Percentiles rank a stretch among this genome's conserved stretches.
phyloP scores from a whole-genome alignment of 2,888 invertebrate species.

The Eubasilissa splendida region DNA sequence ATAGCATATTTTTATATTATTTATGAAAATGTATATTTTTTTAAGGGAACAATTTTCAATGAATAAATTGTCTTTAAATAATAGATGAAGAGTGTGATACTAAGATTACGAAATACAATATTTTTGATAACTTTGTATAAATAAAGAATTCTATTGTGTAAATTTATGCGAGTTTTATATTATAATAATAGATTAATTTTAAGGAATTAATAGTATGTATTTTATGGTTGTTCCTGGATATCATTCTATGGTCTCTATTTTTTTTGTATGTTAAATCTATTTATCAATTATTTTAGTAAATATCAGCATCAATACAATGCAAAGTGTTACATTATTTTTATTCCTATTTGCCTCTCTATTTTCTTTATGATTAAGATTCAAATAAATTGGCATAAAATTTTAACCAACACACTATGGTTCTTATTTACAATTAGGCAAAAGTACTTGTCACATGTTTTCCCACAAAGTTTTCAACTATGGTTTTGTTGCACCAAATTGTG shows the following conservation, averaged over 20 bases:
- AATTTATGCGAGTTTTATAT: slow-evolving; percentile 33
- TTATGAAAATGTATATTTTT: slow-evolving; percentile 48
- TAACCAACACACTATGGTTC: too few relatives aligned
- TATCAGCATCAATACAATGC: background rate
- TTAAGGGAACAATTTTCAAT: slow-evolving; percentile 38
- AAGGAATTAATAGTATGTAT: slow-evolving; percentile 13
- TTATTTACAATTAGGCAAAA: too few relatives aligned
- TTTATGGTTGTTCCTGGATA: slow-evolving; percentile 48
- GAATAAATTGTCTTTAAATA: slow-evolving; percentile 46
- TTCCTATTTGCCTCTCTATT: too few relatives aligned
- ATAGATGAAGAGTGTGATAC: slow-evolving; percentile 57
- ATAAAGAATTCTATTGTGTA: slow-evolving; percentile 47
- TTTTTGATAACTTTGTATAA: slow-evolving; percentile 51
- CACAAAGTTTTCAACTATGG: too few relatives aligned
- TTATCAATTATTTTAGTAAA: background rate
- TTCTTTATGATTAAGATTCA: too few relatives aligned
- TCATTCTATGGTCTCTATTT: slow-evolving; percentile 24
- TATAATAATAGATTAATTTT: slow-evolving; percentile 1
- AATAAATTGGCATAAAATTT: too few relatives aligned
- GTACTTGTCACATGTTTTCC: too few relatives aligned
- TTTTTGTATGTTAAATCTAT: slow-evolving; percentile 19
- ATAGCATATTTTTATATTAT: slow-evolving; percentile 43
- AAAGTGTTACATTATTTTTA: background rate
- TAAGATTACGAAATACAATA: slow-evolving; percentile 57
- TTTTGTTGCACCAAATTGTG: too few relatives aligned